Conservation (phyloP, 1,140 invertebrate genomes). For the Planococcus citri region DNA sequence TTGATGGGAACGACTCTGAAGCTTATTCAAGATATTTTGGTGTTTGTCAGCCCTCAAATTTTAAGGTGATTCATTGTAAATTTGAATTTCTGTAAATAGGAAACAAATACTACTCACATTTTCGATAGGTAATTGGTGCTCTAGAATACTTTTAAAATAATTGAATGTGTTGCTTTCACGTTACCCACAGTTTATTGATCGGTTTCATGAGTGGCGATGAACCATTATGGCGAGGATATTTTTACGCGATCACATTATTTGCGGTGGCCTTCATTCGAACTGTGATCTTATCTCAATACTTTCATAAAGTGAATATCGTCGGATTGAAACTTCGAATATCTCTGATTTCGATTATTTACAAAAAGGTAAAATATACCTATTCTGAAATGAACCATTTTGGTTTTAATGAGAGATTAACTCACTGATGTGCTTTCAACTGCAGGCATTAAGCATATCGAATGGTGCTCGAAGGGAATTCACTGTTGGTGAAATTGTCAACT, state of each 20-base stretch:
- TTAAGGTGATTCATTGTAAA: no score
- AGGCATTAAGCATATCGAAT: constrained; percentile 61
- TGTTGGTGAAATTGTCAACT: constrained; percentile 82
- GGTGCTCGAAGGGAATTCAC: constrained; percentile 67
- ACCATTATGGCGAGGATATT: constrained; percentile 69
- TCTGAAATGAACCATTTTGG: no score
- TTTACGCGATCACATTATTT: constrained; percentile 67
- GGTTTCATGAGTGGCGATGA: constrained; percentile 47
- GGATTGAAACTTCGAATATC: constrained; percentile 84
- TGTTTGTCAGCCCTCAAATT: constrained; percentile 76
- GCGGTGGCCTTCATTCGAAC: constrained; percentile 72
- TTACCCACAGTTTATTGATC: constrained; percentile 56
- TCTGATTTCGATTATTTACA: constrained; percentile 84
- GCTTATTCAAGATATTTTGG: constrained; percentile 68
- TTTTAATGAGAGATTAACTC: no score
- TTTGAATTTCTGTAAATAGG: no score
- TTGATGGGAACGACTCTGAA: constrained; percentile 67
- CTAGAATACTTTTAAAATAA: background rate
- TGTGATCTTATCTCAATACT: constrained; percentile 75
- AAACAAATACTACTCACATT: no score
- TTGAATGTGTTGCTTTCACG: constrained; percentile 25
- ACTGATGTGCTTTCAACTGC: no score
- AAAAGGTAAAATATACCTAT: constrained; percentile 52
- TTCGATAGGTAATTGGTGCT: no score
- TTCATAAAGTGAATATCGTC: constrained; percentile 78